Conservation (phyloP, 23 tunicate genomes). For the Halocynthia aurantium region DNA sequence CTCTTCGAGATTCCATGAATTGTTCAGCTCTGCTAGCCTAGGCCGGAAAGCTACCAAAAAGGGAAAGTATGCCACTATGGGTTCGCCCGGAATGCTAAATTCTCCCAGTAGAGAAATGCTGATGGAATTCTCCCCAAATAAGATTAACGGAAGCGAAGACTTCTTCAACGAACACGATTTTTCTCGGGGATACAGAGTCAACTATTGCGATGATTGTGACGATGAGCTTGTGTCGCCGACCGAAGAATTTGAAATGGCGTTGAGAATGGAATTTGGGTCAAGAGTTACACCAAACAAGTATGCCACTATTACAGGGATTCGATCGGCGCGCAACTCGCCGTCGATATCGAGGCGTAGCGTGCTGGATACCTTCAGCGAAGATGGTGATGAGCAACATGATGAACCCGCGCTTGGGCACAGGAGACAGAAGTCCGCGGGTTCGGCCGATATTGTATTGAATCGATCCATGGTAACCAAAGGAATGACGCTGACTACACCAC, state of each 20-base stretch:
- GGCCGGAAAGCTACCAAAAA: background rate
- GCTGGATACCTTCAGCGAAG: background rate
- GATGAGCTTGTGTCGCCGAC: constrained; percentile 1
- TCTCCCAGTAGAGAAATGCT: constrained; percentile 5
- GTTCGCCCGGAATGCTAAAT: constrained; percentile 14
- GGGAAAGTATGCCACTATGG: constrained; percentile 15
- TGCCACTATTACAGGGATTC: constrained; percentile 21
- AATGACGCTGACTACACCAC: no score
- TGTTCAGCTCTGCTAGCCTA: constrained; percentile 2
- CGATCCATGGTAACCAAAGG: no score
- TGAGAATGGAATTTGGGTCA: no score
- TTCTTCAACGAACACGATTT: constrained; percentile 3
- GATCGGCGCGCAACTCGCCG: background rate
- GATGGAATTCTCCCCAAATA: background rate
- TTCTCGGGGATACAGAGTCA: constrained; percentile 3
- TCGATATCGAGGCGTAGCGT: background rate
- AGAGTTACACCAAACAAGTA: constrained; percentile 8
- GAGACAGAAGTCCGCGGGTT: background rate
- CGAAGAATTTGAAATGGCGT: background rate
- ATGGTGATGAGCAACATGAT: background rate
- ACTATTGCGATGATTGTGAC: background rate
- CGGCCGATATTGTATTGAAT: background rate
- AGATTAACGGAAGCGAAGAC: background rate
- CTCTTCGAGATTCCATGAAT: background rate
- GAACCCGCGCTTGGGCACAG: constrained; percentile 4